phyloP scores from a whole-genome alignment of 2,113 vertebrate genomes.

The Plectropomus leopardus region DNA sequence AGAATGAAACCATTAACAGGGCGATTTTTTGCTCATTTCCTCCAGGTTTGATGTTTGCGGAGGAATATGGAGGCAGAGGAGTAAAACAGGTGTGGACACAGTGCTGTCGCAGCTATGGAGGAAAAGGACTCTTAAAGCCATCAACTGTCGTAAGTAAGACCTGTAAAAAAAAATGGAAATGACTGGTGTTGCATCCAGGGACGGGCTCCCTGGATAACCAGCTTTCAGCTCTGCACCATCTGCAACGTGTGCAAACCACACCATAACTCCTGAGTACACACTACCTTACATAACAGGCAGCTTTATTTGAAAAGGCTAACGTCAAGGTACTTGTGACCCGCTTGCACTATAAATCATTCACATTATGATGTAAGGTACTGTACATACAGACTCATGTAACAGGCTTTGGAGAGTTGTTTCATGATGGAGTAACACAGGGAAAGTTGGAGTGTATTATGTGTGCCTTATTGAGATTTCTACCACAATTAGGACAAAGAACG shows the following conservation, averaged over 20 bases:
- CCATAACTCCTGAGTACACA: constrained; percentile 52
- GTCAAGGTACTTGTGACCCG: constrained; percentile 39
- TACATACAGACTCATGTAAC: constrained; percentile 26
- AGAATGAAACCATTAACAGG: too few relatives aligned
- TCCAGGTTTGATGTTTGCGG: constrained; percentile 65
- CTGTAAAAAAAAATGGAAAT: constrained; percentile 20
- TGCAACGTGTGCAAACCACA: constrained; percentile 46
- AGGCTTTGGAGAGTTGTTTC: constrained; percentile 19
- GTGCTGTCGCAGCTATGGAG: constrained; percentile 19
- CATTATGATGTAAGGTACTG: constrained; percentile 48
- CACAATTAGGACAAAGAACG: constrained; percentile 38
- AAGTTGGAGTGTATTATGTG: constrained; percentile 44
- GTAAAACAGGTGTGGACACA: constrained; percentile 5
- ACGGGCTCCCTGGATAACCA: constrained; percentile 19
- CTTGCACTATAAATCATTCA: constrained; percentile 54
- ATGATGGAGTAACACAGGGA: constrained; percentile 7
- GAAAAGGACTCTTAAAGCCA: constrained; percentile 37
- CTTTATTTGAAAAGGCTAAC: constrained; percentile 53
- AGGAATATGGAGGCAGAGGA: constrained; percentile 1
- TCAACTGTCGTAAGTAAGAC: constrained; percentile 12
- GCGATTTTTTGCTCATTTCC: constrained; percentile 22
- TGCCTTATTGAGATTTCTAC: constrained; percentile 79
- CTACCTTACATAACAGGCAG: constrained; percentile 49
- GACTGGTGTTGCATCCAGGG: background rate
- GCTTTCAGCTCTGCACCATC: constrained; percentile 61